Base-by-base conservation (phyloP, 1,140 invertebrate species). In the Apolygus lucorum region DNA sequence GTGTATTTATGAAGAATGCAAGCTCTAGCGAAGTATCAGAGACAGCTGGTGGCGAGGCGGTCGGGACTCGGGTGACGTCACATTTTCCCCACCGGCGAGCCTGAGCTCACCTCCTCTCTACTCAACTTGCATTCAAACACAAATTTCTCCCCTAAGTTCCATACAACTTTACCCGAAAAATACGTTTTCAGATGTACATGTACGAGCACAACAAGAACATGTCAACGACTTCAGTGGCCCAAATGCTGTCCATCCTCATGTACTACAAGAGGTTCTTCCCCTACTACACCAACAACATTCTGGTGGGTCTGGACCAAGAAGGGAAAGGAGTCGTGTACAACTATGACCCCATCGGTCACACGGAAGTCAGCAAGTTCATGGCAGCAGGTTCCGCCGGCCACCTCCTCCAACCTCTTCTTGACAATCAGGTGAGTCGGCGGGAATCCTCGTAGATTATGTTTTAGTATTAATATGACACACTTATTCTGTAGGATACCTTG, bases 231-330 rank as follows among this genome's bases (percentile, higher is more conserved):
- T 95, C 97, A 13, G 85, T 93, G 17, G 93, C 96, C 17, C 95
- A 98, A 80, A 91, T 99, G 88, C 79, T 99, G 1, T 95, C 96
- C 0, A 96, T 91, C 2, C 91, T 97, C 84, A 81, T 99, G 70
- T 99, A 99, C 78, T 91, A 95, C 76, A 94, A 95, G 74, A 85
- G 98, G 71, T 99, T 99, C 79, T 99, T 99, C 79, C 98, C 98
- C 0, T 99, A 98, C 78, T 99, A 99, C 78, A 90, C 98, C 11
- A 91, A 91, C 28, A 98, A 97, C 78, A 88, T 99, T 28, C 80
- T 99, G 66, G 96, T 93, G 72, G 98, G 98, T 0, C 77, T 93
- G 21, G 90, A 93, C 79, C 82, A 83, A 74, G 84, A 91, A 76
- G 95, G 95, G n/a, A 91, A 93, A 78, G 96, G 96, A 1, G 90